Conservation (phyloP, 2,113 vertebrate species). For the Albula goreensis region DNA sequence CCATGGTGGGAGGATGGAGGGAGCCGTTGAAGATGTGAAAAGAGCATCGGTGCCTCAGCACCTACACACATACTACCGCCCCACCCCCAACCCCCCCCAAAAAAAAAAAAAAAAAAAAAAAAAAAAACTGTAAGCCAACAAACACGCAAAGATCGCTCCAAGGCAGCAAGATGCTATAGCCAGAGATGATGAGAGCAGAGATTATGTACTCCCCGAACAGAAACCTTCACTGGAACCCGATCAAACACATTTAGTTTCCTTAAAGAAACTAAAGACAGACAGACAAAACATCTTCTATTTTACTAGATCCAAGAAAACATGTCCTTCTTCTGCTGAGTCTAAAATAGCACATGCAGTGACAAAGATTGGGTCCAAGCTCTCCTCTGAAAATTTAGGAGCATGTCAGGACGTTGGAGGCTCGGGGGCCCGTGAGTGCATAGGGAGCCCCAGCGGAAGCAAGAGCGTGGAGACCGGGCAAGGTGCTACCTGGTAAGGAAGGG, state of each 20-base stretch:
- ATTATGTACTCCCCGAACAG: no score
- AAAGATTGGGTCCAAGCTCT: not conserved
- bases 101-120: not conserved
- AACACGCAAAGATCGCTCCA: not conserved
- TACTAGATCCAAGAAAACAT: no score
- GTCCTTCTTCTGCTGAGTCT: no score
- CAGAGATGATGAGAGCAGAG: no score
- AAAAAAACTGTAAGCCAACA: not conserved
- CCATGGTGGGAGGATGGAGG: not conserved
- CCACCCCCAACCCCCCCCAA: no score
- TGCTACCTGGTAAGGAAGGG: slow-evolving; percentile 23
- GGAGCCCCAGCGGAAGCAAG: not conserved
- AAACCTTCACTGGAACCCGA: no score
- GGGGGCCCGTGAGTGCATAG: not conserved
- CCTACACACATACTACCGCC: not conserved
- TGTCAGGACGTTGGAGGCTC: not conserved
- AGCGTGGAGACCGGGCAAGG: not conserved
- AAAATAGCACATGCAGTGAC: no score
- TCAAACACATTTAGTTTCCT: no score
- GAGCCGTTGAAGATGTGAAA: not conserved
- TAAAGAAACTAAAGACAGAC: no score
- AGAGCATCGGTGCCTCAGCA: not conserved
- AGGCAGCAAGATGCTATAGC: not conserved
- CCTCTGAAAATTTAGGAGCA: not conserved
- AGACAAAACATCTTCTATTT: no score